These are phyloP conservation scores for Castor canadensis DNA, from an alignment of 2,113 vertebrate genomes.

Conservation along the genomic window DNA sequence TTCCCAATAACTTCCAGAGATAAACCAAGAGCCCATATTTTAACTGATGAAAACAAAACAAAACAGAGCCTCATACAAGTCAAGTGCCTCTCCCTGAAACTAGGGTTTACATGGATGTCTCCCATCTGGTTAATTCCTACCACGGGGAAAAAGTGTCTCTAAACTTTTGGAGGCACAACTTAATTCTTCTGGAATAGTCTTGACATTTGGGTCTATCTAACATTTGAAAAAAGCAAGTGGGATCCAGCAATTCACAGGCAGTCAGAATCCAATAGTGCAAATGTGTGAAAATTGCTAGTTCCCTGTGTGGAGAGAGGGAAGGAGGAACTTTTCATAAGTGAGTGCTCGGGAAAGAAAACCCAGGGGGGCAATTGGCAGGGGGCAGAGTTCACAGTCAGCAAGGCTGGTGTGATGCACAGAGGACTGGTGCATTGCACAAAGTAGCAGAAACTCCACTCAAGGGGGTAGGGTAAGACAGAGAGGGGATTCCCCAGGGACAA, in stretches of 20 bases:
- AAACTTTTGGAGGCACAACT: not conserved
- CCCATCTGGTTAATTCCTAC: not conserved
- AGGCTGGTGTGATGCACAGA: too few species aligned
- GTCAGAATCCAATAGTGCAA: not conserved
- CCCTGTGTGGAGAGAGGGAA: too few species aligned
- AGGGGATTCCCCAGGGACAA: not conserved
- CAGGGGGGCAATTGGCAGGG: not conserved
- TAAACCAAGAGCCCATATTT: not conserved
- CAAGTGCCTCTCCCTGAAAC: not conserved
- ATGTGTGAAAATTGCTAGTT: not conserved
- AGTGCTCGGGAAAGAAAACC: not conserved
- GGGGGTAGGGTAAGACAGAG: rapidly evolving
- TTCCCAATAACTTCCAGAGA: not conserved
- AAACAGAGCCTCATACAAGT: not conserved
- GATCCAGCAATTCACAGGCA: not conserved
- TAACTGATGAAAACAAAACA: not conserved
- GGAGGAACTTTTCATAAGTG: not conserved
- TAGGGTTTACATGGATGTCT: not conserved
- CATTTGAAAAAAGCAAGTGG: not conserved
- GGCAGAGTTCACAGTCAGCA: not conserved
- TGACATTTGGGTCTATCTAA: not conserved
- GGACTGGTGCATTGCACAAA: rapidly evolving
- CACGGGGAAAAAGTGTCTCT: not conserved
- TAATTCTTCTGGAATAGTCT: not conserved
- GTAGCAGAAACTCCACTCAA: not conserved